Conservation (phyloP, 2,113 vertebrate genomes). For the Thunnus thynnus region DNA sequence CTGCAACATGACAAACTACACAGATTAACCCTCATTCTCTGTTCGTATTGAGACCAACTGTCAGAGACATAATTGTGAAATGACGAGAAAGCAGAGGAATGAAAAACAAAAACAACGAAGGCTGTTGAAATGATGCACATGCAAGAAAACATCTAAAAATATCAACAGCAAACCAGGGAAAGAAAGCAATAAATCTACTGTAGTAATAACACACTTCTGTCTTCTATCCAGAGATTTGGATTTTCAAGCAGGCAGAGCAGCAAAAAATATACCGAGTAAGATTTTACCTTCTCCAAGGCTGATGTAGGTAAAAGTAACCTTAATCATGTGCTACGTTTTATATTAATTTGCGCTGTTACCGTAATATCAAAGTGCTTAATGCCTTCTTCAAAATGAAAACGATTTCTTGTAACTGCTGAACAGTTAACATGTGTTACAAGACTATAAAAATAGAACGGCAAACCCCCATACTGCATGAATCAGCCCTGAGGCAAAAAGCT, state of each 20-base stretch:
- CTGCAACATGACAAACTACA: background rate
- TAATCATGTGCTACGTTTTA: background rate
- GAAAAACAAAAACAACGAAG: constrained; percentile 6
- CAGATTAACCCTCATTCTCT: background rate
- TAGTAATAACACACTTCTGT: constrained; percentile 31
- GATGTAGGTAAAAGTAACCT: background rate
- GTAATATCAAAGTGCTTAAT: background rate
- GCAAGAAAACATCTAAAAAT: background rate
- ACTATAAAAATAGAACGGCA: constrained; percentile 16
- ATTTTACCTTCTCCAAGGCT: background rate
- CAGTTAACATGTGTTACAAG: constrained; percentile 21
- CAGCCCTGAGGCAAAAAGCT: constrained; percentile 22
- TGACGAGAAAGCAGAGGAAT: constrained; percentile 12
- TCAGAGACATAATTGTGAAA: constrained; percentile 5
- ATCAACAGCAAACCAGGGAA: background rate
- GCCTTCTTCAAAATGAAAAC: background rate
- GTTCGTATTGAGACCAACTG: constrained; percentile 15
- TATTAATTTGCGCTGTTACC: background rate
- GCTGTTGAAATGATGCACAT: constrained; percentile 41
- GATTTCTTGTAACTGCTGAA: background rate
- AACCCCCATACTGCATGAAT: constrained; percentile 22
- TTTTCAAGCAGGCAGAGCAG: constrained; percentile 2
- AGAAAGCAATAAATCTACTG: constrained; percentile 33
- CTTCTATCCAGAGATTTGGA: constrained; percentile 4
- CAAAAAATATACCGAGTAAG: constrained; percentile 3